A percentile compares a stretch with the other conserved stretches of the same genome.
phyloP scores from a whole-genome alignment of 2,113 vertebrate genomes.

The Salvelinus fontinalis region DNA sequence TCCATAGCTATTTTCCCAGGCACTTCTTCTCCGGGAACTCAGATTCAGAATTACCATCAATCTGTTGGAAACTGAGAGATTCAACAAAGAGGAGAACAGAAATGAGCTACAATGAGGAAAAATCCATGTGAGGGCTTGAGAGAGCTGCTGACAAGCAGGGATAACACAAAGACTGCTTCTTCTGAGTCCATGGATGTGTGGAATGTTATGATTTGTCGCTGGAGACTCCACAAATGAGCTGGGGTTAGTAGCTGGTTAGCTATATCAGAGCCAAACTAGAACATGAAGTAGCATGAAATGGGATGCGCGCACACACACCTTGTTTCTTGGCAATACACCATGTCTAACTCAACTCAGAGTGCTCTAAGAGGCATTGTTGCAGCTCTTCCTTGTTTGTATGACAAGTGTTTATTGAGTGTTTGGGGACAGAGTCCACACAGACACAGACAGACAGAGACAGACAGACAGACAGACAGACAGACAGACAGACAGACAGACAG shows the following conservation, averaged over 20 bases:
- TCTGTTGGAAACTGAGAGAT: slow-evolving; percentile 11
- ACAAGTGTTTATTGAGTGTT: too few relatives aligned
- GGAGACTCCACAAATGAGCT: slow-evolving; percentile 3
- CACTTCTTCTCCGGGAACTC: slow-evolving; percentile 9
- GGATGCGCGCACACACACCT: slow-evolving; percentile 10
- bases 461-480: not conserved
- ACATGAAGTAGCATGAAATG: slow-evolving; percentile 48
- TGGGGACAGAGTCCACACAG: not conserved
- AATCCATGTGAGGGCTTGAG: slow-evolving; percentile 16
- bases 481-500: not conserved
- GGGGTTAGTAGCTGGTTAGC: slow-evolving; percentile 44
- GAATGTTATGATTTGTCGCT: not conserved
- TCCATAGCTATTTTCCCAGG: not conserved
- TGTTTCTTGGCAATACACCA: too few relatives aligned
- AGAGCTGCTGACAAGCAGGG: not conserved
- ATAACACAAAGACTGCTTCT: slow-evolving; percentile 13
- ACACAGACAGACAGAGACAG: not conserved
- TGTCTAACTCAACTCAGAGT: too few relatives aligned
- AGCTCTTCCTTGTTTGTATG: too few relatives aligned
- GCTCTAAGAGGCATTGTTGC: too few relatives aligned
- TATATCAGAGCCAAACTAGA: not conserved
- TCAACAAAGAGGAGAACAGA: slow-evolving; percentile 10
- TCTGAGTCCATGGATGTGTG: not conserved
- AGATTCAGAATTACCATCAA: slow-evolving; percentile 27
- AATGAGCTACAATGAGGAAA: slow-evolving; percentile 15